phyloP scores from a whole-genome alignment of 2,113 vertebrate species.

The Thymallus thymallus region DNA sequence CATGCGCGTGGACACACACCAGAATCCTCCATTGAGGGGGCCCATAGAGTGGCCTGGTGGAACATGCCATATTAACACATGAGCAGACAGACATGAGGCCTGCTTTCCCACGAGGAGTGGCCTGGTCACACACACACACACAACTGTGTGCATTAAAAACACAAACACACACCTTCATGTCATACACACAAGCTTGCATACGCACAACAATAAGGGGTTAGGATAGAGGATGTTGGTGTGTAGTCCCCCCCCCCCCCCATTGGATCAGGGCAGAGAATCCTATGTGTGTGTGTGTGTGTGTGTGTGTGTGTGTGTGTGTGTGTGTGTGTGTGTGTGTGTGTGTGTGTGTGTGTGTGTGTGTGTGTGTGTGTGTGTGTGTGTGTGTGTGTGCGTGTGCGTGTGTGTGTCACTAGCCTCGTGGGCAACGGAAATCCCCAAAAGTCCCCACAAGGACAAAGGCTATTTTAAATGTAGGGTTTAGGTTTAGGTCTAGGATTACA shows the following conservation, averaged over 20 bases:
- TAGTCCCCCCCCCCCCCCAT: slow-evolving; percentile 55
- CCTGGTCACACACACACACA: slow-evolving; percentile 44
- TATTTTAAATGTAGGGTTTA: no score
- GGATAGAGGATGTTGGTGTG: slow-evolving; percentile 61
- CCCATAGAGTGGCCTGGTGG: no score
- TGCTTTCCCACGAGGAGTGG: slow-evolving; percentile 61
- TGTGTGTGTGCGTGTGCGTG: slow-evolving; percentile 27
- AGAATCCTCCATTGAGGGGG: no score
- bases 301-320: neutral
- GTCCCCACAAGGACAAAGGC: no score
- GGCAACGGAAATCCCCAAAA: no score
- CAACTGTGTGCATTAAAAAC: neutral
- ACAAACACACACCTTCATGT: no score
- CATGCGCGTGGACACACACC: no score
- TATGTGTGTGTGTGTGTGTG: slow-evolving; percentile 29
- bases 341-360: neutral
- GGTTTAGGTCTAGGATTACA: no score
- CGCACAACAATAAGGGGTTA: neutral
- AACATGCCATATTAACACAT: slow-evolving; percentile 64
- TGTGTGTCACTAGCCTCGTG: no score
- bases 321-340: neutral
- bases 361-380: slow-evolving; percentile 3
- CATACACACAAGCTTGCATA: neutral
- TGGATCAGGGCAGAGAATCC: slow-evolving; percentile 59
- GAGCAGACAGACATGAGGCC: slow-evolving; percentile 73